Evolutionary conservation across 2,888 invertebrate genomes (phyloP).

Genomic region (Pimpla rufipes): DNA sequence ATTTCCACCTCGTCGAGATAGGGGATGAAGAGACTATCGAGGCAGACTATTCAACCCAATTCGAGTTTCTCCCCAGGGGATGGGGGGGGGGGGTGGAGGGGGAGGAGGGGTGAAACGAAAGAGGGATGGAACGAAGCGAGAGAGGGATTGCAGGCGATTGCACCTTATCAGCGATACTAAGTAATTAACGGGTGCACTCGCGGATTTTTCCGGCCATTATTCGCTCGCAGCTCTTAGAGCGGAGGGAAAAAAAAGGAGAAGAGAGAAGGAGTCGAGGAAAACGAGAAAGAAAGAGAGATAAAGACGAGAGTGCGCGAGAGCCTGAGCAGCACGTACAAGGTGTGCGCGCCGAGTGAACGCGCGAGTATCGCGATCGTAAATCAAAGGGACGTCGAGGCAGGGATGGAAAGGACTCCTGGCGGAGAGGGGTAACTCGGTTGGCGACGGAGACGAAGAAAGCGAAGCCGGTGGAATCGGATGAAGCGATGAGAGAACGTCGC

Average conservation of each 20-base stretch:
- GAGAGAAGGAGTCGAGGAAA: background rate
- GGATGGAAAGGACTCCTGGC: constrained; percentile 18
- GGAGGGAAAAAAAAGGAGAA: constrained; percentile 1
- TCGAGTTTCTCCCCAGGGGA: background rate
- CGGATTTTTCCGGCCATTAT: constrained; percentile 56
- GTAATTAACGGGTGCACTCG: constrained; percentile 56
- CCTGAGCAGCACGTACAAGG: constrained; percentile 22
- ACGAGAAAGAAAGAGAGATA: background rate
- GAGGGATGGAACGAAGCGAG: constrained; percentile 9
- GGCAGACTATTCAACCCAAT: constrained; percentile 3
- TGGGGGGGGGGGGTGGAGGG: background rate
- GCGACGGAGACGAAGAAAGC: constrained; percentile 60
- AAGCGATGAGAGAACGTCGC: constrained; percentile 54
- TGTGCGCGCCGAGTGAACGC: constrained; percentile 26
- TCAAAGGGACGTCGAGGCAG: constrained; percentile 31
- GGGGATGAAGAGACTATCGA: constrained; percentile 6
- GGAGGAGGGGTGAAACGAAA: background rate
- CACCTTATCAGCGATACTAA: constrained; percentile 53
- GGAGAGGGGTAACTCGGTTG: constrained; percentile 20
- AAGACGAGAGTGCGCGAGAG: constrained; percentile 3
- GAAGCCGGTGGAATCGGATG: constrained; percentile 58
- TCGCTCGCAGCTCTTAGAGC: constrained; percentile 24
- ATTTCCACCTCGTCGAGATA: background rate
- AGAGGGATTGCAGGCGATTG: constrained; percentile 28
- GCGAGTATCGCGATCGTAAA: constrained; percentile 43